Base-by-base conservation (phyloP, 92 coral and sea anemone species). In the Epizoanthus scotinus region DNA sequence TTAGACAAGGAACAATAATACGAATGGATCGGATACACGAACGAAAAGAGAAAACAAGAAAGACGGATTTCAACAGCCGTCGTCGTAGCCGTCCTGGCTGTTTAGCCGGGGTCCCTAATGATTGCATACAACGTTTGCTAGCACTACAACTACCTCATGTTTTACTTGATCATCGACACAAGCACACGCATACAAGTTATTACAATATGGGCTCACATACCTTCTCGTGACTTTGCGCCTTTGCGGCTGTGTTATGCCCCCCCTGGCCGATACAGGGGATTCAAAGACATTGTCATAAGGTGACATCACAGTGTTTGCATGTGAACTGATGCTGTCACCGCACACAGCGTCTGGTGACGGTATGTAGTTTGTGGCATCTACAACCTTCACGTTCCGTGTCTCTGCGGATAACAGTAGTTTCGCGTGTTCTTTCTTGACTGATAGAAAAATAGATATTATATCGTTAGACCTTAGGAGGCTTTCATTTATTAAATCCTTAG, bases 371-470 rank as follows among this genome's bases (percentile, higher is more conserved):
- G 73, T 82, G 31, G 98, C 87, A 79, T 95, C 99, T 28, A 93
- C 98, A 8, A 95, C 99, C 83, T 93, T 95, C 0, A 95, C 96
- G 52, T 90, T 94, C 67, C 93, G 89, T 50, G 94, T 95, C 82
- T 95, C 98, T 50, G 72, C 88, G 34, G 99, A 95, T 22, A 83
- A 64, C 50, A 92, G 75, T 12, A 87, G 49, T 73, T 91, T 85
- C 24, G 94, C 84, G 29, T 90, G 92, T 17, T 85, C 92, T 66
- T 88, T 90, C 72, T 89, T 84, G 8, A 89, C 98, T 95, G 50
- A 31, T 68, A 28, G 26, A n/a, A 52, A 69, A 71, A 54, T 44
- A 36, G 8, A 42, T 63, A 20, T 34, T 2, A 27, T 29, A 54
- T 28, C 29, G 12, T 50, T 13, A 57, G 17, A 0, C 34, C 17